phyloP scores from a whole-genome alignment of 2,797 vertebrate species.

The Emydoidea blandingii region DNA sequence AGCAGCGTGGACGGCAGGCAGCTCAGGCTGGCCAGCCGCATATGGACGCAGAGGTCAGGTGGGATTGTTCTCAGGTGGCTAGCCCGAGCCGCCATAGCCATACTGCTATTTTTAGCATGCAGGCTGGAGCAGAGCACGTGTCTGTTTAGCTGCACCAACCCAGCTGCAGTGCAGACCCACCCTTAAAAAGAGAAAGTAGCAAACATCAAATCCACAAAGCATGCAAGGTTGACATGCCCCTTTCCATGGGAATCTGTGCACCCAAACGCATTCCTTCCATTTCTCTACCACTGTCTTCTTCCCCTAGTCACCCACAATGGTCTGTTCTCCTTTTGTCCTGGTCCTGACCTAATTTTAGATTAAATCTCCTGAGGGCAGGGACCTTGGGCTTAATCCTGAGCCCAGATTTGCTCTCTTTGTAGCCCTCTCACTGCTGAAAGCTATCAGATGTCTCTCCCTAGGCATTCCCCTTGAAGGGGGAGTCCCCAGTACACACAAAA shows the following conservation, averaged over 20 bases:
- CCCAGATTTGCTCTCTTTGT: neutral
- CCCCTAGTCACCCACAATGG: neutral
- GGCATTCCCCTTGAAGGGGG: neutral
- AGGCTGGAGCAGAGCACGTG: neutral
- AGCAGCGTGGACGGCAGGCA: neutral
- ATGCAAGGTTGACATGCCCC: neutral
- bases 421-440: neutral
- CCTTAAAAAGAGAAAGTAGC: neutral
- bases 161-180: neutral
- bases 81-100: neutral
- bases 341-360: neutral
- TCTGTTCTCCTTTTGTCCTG: conserved; percentile 10
- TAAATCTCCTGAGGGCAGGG: neutral
- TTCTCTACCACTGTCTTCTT: neutral
- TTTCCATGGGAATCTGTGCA: neutral
- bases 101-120: neutral
- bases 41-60: neutral
- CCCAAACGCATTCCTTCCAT: neutral
- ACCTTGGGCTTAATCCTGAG: neutral
- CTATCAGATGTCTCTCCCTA: neutral
- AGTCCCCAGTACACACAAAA: neutral
- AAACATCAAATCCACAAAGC: neutral
- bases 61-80: neutral
- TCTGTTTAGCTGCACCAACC: neutral
- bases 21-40: neutral